Evolutionary conservation across 2,113 vertebrate genomes (phyloP), one percentile per base, ranked within the genome.

Genomic region (Anarrhichthys ocellatus): DNA sequence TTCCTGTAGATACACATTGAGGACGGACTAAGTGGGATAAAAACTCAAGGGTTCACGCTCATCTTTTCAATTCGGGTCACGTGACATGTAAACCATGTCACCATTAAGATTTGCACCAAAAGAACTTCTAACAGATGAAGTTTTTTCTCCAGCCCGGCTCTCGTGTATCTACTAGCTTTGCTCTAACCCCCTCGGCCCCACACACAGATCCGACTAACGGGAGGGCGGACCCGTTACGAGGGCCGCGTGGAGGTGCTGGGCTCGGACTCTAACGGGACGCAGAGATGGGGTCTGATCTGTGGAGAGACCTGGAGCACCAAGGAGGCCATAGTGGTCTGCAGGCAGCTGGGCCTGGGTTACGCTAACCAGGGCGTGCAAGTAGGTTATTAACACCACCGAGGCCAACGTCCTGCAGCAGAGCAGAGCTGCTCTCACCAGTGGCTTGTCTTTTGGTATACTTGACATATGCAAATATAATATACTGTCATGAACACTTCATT

Each of bases 271-370:
- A 95, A 96, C 34, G 96, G 96, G 22, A 91, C 92, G 1, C 91
- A 89, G 73, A 93, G 73, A 81, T 99, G 98, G 98, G 98, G 98
- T 42, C 95, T 99, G 94, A 93, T 99, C 80, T 99, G 98, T 80
- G 96, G 98, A 22, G 97, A 99, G 92, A 95, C 90, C 95, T 99
- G 98, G 98, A 96, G 94, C 29, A 97, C 95, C 5, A 95, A 92
- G 86, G 97, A 99, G 89, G 97, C 97, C 38, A 96, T 95, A 93
- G 96, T 98, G 92, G 97, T 92, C 88, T 99, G 98, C 92, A 96
- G 97, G 92, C 98, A 99, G 93, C 95, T 99, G 74, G 97, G 97
- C 74, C 93, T 98, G 87, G 98, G 97, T 94, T 99, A 97, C 59
- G 96, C 97, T 93, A 98, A 96, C 95, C 97, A 97, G 17, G 97